Percentiles rank a stretch among this genome's conserved stretches.
phyloP scores from a whole-genome alignment of 2,888 invertebrate genomes.

The Charanyca ferruginea region DNA sequence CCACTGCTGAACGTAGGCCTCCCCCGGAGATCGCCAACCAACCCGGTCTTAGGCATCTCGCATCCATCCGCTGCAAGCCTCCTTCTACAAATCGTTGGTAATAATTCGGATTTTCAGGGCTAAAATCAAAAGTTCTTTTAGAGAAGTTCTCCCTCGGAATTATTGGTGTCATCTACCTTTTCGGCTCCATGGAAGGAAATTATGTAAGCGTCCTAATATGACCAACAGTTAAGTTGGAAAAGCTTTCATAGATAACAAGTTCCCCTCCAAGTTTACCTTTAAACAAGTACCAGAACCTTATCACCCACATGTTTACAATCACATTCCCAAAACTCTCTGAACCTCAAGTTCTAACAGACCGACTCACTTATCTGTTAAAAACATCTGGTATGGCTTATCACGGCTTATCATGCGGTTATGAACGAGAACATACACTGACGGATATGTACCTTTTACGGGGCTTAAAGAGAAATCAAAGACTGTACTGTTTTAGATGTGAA shows the following conservation, averaged over 20 bases:
- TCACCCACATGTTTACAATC: slow-evolving; percentile 34
- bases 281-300: slow-evolving; percentile 16
- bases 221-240: neutral
- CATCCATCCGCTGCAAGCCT: no score
- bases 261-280: neutral
- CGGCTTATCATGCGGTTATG: slow-evolving; percentile 49
- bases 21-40: no score
- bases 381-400: slow-evolving; percentile 52
- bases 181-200: neutral
- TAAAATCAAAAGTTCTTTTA: no score
- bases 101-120: no score
- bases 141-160: no score
- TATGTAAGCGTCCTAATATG: neutral
- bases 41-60: no score
- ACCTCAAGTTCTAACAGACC: slow-evolving; percentile 38
- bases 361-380: slow-evolving; percentile 31
- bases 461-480: slow-evolving; percentile 28
- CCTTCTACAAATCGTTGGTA: no score
- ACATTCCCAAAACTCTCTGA: slow-evolving; percentile 44
- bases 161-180: no score
- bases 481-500: slow-evolving; percentile 27
- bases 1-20: no score
- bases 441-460: slow-evolving; percentile 11
- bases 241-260: slow-evolving; percentile 8
- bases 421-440: slow-evolving; percentile 23